phyloP scores from a whole-genome alignment of 2,797 vertebrate species.

The Channa striata region DNA sequence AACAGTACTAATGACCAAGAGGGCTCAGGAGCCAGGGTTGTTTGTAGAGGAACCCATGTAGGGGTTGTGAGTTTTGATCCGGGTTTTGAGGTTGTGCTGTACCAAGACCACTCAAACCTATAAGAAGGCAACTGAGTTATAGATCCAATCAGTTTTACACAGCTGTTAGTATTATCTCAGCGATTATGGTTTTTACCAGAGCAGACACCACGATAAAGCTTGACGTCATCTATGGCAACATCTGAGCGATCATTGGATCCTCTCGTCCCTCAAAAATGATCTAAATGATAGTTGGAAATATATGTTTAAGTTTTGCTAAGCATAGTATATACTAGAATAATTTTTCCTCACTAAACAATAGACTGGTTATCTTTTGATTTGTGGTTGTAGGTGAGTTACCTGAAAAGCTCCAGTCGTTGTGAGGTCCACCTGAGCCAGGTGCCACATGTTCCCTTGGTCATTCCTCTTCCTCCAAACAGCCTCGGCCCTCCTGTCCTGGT shows the following conservation, averaged over 20 bases:
- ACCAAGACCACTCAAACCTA: slow-evolving; percentile 14
- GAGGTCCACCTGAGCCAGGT: slow-evolving; percentile 76
- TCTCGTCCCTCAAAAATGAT: slow-evolving; percentile 82
- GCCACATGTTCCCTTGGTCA: slow-evolving; percentile 81
- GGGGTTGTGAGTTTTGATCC: background rate
- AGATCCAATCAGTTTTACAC: background rate
- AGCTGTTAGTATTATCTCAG: background rate
- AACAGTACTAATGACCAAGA: slow-evolving; percentile 5
- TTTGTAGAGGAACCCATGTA: slow-evolving; percentile 11
- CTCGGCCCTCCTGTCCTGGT: slow-evolving; percentile 50
- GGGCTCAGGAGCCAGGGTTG: slow-evolving; percentile 24
- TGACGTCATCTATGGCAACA: slow-evolving; percentile 85
- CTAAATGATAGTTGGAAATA: slow-evolving; percentile 46
- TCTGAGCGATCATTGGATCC: slow-evolving; percentile 81
- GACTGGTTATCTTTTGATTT: background rate
- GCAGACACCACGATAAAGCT: slow-evolving; percentile 75
- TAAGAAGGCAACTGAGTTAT: background rate
- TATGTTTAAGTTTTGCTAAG: background rate
- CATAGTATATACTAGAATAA: fast-evolving
- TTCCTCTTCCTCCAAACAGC: slow-evolving; percentile 74
- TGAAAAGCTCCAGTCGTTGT: slow-evolving; percentile 67
- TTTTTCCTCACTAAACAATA: background rate
- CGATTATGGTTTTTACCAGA: slow-evolving; percentile 58
- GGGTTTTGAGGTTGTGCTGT: slow-evolving; percentile 3
- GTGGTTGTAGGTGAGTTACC: slow-evolving; percentile 6